Evolutionary conservation across 2,113 vertebrate genomes (phyloP).

Genomic region (Crotophaga sulcirostris): DNA sequence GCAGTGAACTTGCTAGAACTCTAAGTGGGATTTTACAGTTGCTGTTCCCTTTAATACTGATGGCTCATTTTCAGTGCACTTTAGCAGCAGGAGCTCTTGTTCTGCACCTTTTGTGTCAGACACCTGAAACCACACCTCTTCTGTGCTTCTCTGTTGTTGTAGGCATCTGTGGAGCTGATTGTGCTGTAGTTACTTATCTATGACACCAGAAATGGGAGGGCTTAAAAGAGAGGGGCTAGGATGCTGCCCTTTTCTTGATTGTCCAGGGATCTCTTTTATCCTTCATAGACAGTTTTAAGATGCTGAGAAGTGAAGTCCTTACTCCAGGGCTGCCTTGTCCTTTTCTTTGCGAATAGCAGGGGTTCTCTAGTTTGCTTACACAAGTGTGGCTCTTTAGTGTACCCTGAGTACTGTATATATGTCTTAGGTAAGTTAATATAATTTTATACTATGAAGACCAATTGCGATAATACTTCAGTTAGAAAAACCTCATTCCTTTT

Average conservation of each 20-base stretch:
- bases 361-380: background rate
- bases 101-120: background rate
- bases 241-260: background rate
- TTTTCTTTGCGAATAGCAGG: background rate
- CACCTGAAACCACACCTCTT: background rate
- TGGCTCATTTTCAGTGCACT: background rate
- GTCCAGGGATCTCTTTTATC: background rate
- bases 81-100: background rate
- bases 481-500: no score
- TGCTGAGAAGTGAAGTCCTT: background rate
- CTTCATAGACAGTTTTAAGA: background rate
- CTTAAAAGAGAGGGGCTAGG: background rate
- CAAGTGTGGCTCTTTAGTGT: background rate
- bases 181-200: background rate
- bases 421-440: background rate
- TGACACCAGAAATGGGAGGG: background rate
- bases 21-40: background rate
- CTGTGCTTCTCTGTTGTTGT: rapidly evolving
- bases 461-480: background rate
- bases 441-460: background rate
- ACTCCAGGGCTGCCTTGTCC: background rate
- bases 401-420: background rate
- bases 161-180: background rate
- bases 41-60: background rate
- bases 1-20: background rate